phyloP scores from a whole-genome alignment of 2,113 vertebrate genomes.

The Fukomys damarensis region DNA sequence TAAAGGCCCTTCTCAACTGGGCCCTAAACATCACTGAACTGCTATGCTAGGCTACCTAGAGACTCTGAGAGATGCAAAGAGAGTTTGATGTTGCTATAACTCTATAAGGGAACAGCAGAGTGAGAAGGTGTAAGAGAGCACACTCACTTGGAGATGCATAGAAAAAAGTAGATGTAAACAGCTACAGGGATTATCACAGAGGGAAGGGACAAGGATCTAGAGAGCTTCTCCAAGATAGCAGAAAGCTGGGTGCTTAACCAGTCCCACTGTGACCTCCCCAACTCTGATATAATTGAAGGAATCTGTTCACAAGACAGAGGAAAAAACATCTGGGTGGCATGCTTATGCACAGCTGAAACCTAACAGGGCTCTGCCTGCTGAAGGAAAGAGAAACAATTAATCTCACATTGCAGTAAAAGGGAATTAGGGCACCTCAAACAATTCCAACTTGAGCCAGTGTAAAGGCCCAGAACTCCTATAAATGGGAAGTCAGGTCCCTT shows the following conservation, averaged over 20 bases:
- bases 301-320: background rate
- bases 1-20: background rate
- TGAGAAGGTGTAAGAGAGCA: background rate
- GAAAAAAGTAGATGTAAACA: background rate
- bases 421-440: background rate
- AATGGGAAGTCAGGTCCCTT: background rate
- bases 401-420: background rate
- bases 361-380: background rate
- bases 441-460: background rate
- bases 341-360: background rate
- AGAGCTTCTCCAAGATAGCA: background rate
- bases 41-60: background rate
- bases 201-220: background rate
- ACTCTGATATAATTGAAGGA: background rate
- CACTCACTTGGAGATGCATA: background rate
- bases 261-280: too few species aligned
- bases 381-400: background rate
- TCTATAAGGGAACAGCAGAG: background rate
- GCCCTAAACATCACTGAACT: background rate
- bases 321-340: background rate
- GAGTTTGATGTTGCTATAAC: background rate
- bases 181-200: background rate
- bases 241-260: too few species aligned
- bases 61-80: background rate
- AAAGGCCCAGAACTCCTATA: background rate